These are phyloP conservation scores for Smittia sp. DNA, from an alignment of 2,888 invertebrate genomes.

Conservation along the genomic window DNA sequence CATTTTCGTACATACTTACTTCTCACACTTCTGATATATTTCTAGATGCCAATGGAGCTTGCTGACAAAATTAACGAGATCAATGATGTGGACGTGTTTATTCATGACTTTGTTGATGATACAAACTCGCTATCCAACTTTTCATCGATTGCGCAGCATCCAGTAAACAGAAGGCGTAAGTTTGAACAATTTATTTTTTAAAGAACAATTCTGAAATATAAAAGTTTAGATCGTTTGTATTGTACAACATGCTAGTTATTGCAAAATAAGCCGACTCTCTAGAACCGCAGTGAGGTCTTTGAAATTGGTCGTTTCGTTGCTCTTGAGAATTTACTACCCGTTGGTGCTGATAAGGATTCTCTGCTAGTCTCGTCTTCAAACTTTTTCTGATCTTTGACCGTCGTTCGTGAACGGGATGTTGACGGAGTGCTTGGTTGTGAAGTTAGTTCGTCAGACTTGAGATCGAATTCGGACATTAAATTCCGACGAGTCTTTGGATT, in stretches of 20 bases:
- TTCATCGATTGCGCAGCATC: conserved; percentile 3
- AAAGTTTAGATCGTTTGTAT: background rate
- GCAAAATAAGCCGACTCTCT: background rate
- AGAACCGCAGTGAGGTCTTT: background rate
- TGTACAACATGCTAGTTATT: background rate
- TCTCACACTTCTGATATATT: too few species aligned
- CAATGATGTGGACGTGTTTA: conserved; percentile 20
- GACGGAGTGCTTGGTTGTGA: background rate
- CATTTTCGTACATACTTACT: background rate
- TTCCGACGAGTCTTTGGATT: conserved; percentile 16
- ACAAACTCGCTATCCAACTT: conserved; percentile 17
- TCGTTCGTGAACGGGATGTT: background rate
- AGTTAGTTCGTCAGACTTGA: background rate
- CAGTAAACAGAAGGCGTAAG: conserved; percentile 16
- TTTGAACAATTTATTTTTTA: background rate
- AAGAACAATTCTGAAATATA: background rate
- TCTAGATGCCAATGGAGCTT: conserved; percentile 36
- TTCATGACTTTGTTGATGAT: conserved; percentile 30
- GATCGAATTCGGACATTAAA: background rate
- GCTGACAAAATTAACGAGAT: conserved; percentile 27
- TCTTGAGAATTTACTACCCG: background rate
- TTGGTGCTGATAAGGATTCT: background rate
- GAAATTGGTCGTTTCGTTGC: conserved; percentile 2
- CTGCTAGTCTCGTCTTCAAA: background rate
- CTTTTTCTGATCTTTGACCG: background rate